Evolutionary conservation across 1,140 invertebrate genomes (phyloP).

Genomic region (Ooceraea biroi): DNA sequence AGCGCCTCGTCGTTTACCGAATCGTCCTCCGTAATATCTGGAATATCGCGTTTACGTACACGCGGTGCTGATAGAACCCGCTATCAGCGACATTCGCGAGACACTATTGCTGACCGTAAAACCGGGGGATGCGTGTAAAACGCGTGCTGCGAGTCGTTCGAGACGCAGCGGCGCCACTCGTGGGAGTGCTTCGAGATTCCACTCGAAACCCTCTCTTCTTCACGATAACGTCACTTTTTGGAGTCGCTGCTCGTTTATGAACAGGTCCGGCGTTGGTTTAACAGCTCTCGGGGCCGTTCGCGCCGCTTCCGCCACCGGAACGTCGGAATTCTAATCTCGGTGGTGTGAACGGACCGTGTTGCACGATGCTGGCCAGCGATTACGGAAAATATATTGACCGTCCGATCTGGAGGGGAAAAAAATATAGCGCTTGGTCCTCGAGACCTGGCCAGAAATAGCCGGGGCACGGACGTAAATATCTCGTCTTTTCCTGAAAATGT

Average conservation of each 20-base stretch:
- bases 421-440: conserved; percentile 22
- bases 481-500: conserved; percentile 10
- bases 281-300: conserved; percentile 6
- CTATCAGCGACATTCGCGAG: conserved; percentile 7
- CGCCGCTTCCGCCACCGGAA: conserved; percentile 28
- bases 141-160: neutral
- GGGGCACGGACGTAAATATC: neutral
- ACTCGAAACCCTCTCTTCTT: neutral
- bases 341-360: conserved; percentile 38
- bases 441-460: conserved; percentile 7
- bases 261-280: conserved; percentile 15
- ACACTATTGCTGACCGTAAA: conserved; percentile 36
- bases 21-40: neutral
- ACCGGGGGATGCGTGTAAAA: neutral
- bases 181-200: conserved; percentile 24
- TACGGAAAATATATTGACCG: conserved; percentile 55
- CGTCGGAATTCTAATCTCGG: conserved; percentile 63
- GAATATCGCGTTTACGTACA: conserved; percentile 26
- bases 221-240: conserved; percentile 21
- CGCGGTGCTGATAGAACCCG: conserved; percentile 12
- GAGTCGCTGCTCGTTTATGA: conserved; percentile 22
- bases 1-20: neutral
- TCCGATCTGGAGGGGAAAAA: conserved; percentile 9
- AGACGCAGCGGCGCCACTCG: neutral
- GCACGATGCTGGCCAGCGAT: conserved; percentile 14